Percentiles rank a stretch among this genome's conserved stretches.
Evolutionary conservation across 2,888 invertebrate genomes (phyloP).

Genomic region (Catocala nupta): DNA sequence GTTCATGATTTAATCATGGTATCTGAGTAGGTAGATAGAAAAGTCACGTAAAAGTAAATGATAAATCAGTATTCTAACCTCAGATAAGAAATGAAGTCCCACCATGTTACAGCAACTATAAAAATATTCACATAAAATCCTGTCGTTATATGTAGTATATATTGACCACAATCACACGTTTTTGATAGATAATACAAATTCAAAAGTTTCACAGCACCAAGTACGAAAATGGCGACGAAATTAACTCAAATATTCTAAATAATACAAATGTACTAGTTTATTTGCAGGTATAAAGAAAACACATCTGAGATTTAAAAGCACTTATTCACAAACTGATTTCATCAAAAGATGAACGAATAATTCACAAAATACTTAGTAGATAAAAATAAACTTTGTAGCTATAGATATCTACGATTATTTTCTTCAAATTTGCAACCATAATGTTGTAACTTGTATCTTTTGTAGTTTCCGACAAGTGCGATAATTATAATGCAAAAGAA

Average conservation of each 20-base stretch:
- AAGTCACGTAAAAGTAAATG: slow-evolving; percentile 1
- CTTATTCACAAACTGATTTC: slow-evolving; percentile 45
- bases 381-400: slow-evolving; percentile 54
- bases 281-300: slow-evolving; percentile 29
- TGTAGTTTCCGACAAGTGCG: slow-evolving; percentile 15
- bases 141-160: slow-evolving; percentile 21
- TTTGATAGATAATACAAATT: slow-evolving; percentile 38
- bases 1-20: too few relatives aligned
- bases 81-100: slow-evolving; percentile 60
- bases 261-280: slow-evolving; percentile 39
- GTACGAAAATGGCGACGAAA: slow-evolving; percentile 68
- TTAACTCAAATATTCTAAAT: slow-evolving; percentile 46
- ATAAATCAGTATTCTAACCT: slow-evolving; percentile 54
- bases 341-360: slow-evolving; percentile 25
- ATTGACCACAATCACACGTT: slow-evolving; percentile 42
- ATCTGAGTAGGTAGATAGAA: too few relatives aligned
- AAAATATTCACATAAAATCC: slow-evolving; percentile 45
- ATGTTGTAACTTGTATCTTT: slow-evolving; percentile 17
- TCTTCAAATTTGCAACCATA: slow-evolving; percentile 52
- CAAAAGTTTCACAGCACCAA: slow-evolving; percentile 60
- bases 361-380: slow-evolving; percentile 31
- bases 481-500: slow-evolving; percentile 32
- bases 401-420: slow-evolving; percentile 34
- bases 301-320: slow-evolving; percentile 33
- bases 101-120: slow-evolving; percentile 57